These are phyloP conservation scores for Syrmaticus mikado DNA, from an alignment of 2,113 vertebrate species.

Conservation along the genomic window DNA sequence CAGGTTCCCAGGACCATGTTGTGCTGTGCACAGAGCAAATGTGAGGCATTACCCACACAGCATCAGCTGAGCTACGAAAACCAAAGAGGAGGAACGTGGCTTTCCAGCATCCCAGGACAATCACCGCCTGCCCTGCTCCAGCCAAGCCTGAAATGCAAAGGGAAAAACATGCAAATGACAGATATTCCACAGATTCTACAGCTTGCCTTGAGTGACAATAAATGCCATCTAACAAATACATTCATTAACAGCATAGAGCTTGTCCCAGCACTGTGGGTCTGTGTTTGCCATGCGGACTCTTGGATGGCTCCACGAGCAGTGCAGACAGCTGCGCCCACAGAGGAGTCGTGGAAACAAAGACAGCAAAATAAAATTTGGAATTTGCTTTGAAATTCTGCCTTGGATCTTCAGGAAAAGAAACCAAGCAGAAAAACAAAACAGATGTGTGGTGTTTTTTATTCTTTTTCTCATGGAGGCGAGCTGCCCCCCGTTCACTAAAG, in stretches of 20 bases:
- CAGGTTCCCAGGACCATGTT: neutral
- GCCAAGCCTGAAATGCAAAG: neutral
- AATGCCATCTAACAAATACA: neutral
- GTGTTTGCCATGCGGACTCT: neutral
- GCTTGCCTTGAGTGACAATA: neutral
- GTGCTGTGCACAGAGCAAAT: accelerated
- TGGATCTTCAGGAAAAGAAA: neutral
- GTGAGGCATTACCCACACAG: neutral
- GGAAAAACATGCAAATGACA: accelerated
- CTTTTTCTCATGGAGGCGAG: neutral
- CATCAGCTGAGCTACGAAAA: neutral
- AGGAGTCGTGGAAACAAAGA: neutral
- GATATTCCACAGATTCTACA: neutral
- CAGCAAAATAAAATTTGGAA: neutral
- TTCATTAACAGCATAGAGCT: neutral
- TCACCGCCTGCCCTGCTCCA: neutral
- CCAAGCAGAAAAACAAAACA: neutral
- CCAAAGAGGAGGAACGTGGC: neutral
- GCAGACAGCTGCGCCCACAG: accelerated
- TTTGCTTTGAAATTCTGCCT: neutral
- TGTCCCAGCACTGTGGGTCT: neutral
- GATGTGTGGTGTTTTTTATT: neutral
- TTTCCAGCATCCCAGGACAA: neutral
- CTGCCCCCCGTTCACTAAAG: too few relatives aligned
- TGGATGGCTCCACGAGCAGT: accelerated